phyloP scores from a whole-genome alignment of 30 jellyfish, hydroid and myxozoan species.

The Pseudorhiza aurosa region DNA sequence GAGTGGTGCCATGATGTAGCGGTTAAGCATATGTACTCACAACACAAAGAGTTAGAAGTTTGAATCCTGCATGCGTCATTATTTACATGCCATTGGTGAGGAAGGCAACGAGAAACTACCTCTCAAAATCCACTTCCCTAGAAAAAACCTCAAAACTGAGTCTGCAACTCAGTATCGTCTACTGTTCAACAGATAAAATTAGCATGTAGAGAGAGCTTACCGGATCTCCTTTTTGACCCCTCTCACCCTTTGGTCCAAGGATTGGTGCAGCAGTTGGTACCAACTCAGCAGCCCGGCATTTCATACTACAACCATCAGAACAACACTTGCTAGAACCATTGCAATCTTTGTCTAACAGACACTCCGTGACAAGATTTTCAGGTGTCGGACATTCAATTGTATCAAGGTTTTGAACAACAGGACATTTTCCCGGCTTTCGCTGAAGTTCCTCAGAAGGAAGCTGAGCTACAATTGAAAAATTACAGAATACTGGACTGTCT shows the following conservation, averaged over 20 bases:
- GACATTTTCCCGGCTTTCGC: constrained; percentile 62
- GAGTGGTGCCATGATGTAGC: too few relatives aligned
- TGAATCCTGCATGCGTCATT: too few relatives aligned
- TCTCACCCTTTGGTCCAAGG: constrained; percentile 56
- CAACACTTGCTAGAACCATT: constrained; percentile 61
- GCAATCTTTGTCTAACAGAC: constrained; percentile 63
- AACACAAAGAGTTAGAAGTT: too few relatives aligned
- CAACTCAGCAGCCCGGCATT: constrained; percentile 9
- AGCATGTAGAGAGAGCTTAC: constrained; percentile 29
- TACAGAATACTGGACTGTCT: too few relatives aligned
- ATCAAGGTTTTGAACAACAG: not conserved
- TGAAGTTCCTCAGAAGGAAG: not conserved
- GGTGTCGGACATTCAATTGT: constrained; percentile 59
- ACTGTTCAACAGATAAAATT: too few relatives aligned
- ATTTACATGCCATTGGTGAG: too few relatives aligned
- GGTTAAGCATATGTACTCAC: too few relatives aligned
- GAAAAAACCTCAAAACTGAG: not conserved
- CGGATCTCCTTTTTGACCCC: constrained; percentile 65
- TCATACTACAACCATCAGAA: constrained; percentile 70
- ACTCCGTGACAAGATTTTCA: constrained; percentile 44
- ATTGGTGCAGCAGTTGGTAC: constrained; percentile 20
- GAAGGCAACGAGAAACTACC: too few relatives aligned
- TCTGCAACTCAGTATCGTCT: not conserved
- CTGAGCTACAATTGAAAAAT: not conserved
- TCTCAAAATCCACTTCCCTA: too few relatives aligned